A percentile compares a stretch with the other conserved stretches of the same genome.
phyloP scores from a whole-genome alignment of 2,113 vertebrate species.

The Mirounga angustirostris region DNA sequence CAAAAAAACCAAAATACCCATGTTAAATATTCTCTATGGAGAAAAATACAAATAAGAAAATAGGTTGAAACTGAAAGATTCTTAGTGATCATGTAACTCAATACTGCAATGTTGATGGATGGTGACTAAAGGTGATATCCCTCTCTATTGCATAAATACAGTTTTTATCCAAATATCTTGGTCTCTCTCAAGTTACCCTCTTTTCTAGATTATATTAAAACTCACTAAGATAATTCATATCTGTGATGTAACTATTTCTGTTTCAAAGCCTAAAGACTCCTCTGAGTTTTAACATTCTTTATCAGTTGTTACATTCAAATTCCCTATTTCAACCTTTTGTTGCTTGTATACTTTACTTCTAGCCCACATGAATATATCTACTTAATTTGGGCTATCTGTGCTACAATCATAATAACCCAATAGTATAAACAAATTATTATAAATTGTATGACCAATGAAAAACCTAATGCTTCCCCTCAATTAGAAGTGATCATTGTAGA shows the following conservation, averaged over 20 bases:
- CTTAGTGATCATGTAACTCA: not conserved
- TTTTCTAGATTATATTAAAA: not conserved
- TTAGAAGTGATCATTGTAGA: not conserved
- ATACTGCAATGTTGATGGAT: not conserved
- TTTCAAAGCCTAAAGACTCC: not conserved
- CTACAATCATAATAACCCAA: not conserved
- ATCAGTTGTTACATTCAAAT: not conserved
- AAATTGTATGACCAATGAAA: not conserved
- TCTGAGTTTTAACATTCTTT: not conserved
- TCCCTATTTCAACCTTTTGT: not conserved
- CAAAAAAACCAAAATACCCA: not conserved
- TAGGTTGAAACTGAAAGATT: not conserved
- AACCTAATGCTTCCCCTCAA: not conserved
- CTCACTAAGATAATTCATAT: not conserved
- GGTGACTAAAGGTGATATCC: not conserved
- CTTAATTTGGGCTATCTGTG: not conserved
- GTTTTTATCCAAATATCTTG: not conserved
- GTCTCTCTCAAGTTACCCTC: not conserved
- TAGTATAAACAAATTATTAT: not conserved
- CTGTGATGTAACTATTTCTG: not conserved
- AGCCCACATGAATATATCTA: not conserved
- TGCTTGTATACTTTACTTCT: not conserved
- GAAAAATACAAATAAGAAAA: not conserved
- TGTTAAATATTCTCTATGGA: not conserved
- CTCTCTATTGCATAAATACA: not conserved